Base-by-base conservation (phyloP, 2,888 invertebrate genomes). In the Machimus atricapillus region DNA sequence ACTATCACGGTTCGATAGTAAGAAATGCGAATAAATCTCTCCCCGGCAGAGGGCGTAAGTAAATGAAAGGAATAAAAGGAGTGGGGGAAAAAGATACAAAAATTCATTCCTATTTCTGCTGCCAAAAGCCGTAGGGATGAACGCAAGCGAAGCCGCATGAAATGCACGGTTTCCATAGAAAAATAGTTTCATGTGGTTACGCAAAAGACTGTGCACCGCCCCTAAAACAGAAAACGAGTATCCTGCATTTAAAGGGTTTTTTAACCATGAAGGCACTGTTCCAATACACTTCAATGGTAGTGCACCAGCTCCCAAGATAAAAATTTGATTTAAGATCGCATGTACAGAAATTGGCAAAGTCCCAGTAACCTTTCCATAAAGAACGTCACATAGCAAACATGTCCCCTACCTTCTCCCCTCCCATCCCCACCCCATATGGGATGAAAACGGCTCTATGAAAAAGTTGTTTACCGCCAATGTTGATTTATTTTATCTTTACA, bases 281-380 rank as follows among this genome's bases (percentile, higher is more conserved):
- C 66, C 31, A 27, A 37, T 82, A 82, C 66, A 66, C 8, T 82
- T 82, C 31, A n/a, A 82, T 82, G 82, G 82, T 76, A 76, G n/a
- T 82, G 82, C 37, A 66, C 82, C 9, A 82, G 19, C 31, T 82
- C 82, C 37, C 31, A 85, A 85, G 85, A 85, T 85, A 85, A 85
- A 85, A 85, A 85, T 85, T 85, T 85, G 73, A 74, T 74, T 85
- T 85, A 74, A 85, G 85, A 82, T 74, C 46, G 85, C 74, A 66
- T 74, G 58, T 34, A 85, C 31, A 85, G 85, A 74, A 74, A 74
- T 85, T 85, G 85, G 85, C 85, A 85, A 46, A n/a, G 27, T 74
- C 74, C 85, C 85, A 85, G 74, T 85, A 85, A 74, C 52, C 74
- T 85, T 74, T 85, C 27, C 46, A 74, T 85, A 85, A 74, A 85